Base-by-base conservation (phyloP, 37 sponge, comb jelly and placozoan genomes). In the Hormiphora californensis region DNA sequence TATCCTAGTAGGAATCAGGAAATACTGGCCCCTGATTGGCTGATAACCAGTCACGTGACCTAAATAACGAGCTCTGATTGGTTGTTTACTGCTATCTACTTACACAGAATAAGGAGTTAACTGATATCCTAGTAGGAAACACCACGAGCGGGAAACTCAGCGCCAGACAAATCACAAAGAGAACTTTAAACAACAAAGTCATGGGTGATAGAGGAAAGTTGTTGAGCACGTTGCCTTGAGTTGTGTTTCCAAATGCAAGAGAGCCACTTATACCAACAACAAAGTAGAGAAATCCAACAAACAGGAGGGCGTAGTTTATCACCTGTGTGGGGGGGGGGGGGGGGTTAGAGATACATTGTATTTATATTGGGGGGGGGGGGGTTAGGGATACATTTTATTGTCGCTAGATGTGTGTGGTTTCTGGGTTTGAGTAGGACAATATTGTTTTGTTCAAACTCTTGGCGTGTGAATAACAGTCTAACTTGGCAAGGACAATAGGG, bases 141-240 rank as follows among this genome's bases (percentile, higher is more conserved):
- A 73, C 43, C 40, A 73, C 81, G 22, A 73, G 81, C 44, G 81
- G 81, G 46, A 73, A 73, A 40, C 81, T 73, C n/a, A 73, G 35
- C 0, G 81, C 81, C 3, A 73, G 40, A 40, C 81, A 43, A 11
- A 73, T 43, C 46, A 73, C 27, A 19, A 73, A 73, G 0, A 43
- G 46, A 39, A 33, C 19, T 30, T 73, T 73, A 46, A 73, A 73
- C 22, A 73, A 28, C 36, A 73, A 43, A 28, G 43, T 41, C 1
- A 73, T 21, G 44, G 81, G 35, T 12, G 81, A 40, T 5, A 73
- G 46, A 17, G 81, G 81, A 28, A 73, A 73, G 46, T 73, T 73
- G 46, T 73, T 73, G 44, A 73, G 81, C 27, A 73, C 81, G 44
- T 73, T 73, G 4, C 81, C 81, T 43, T 73, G 46, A 21, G 38